A percentile compares a stretch with the other conserved stretches of the same genome.
Evolutionary conservation across 2,888 invertebrate genomes (phyloP).

Genomic region (Petrolisthes cinctipes): DNA sequence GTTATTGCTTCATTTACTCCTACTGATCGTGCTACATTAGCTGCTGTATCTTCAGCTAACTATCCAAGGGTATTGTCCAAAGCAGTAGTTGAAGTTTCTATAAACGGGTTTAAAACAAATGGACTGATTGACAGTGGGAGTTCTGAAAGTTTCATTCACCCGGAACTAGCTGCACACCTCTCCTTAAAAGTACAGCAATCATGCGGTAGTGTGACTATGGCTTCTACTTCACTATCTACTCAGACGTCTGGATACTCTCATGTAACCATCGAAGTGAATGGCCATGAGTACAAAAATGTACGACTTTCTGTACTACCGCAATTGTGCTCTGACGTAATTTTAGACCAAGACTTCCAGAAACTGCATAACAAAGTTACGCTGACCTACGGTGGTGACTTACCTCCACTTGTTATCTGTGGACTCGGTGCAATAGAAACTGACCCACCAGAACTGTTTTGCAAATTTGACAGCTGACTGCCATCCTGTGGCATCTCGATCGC

Average conservation of each 20-base stretch:
- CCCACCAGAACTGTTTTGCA: background rate
- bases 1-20: background rate
- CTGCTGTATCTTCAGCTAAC: slow-evolving; percentile 8
- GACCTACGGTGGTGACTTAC: background rate
- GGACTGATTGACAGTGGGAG: background rate
- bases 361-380: background rate
- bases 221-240: background rate
- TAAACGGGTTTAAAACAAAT: background rate
- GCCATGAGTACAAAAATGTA: background rate
- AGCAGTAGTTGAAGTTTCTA: slow-evolving; percentile 2
- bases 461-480: background rate
- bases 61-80: slow-evolving; percentile 7
- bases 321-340: background rate
- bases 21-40: background rate
- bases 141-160: background rate
- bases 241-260: background rate
- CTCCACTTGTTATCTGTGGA: slow-evolving; percentile 18
- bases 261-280: background rate
- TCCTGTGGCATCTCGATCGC: background rate
- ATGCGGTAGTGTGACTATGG: background rate
- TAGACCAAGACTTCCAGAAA: background rate
- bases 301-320: background rate
- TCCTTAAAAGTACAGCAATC: background rate
- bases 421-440: no score
- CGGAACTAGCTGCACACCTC: background rate